These are phyloP conservation scores for Synanthedon vespiformis DNA, from an alignment of 2,888 invertebrate genomes.

Conservation along the genomic window DNA sequence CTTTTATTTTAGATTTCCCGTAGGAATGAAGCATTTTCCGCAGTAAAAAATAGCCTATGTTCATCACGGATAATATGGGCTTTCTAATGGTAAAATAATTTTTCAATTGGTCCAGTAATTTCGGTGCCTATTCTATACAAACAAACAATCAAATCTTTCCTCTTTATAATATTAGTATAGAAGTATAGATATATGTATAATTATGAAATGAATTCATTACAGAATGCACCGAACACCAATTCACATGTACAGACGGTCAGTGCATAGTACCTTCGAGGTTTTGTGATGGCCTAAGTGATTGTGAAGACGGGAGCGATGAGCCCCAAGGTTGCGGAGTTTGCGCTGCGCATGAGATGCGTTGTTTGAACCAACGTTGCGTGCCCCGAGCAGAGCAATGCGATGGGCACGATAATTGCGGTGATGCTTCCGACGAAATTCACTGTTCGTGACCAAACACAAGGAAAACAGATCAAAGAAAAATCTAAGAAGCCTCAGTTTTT, in stretches of 20 bases:
- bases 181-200: too few species aligned
- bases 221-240: conserved; percentile 61
- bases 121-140: too few species aligned
- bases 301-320: conserved; percentile 78
- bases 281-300: conserved; percentile 78
- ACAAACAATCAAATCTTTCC: too few species aligned
- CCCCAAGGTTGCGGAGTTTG: conserved; percentile 71
- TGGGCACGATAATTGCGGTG: conserved; percentile 74
- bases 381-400: conserved; percentile 73
- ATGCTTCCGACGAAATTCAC: conserved; percentile 75
- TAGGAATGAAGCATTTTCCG: too few species aligned
- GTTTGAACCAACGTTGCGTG: conserved; percentile 73
- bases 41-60: too few species aligned
- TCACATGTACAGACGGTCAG: conserved; percentile 73
- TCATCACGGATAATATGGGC: too few species aligned
- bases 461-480: conserved; percentile 3
- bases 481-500: conserved; percentile 7
- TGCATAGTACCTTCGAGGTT: conserved; percentile 75
- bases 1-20: too few species aligned
- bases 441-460: conserved; percentile 26
- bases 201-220: conserved; percentile 11
- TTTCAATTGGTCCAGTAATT: too few species aligned
- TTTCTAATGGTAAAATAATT: too few species aligned
- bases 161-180: too few species aligned
- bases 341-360: conserved; percentile 57